phyloP scores from a whole-genome alignment of 2,797 vertebrate genomes.

The Rhabdomys pumilio region DNA sequence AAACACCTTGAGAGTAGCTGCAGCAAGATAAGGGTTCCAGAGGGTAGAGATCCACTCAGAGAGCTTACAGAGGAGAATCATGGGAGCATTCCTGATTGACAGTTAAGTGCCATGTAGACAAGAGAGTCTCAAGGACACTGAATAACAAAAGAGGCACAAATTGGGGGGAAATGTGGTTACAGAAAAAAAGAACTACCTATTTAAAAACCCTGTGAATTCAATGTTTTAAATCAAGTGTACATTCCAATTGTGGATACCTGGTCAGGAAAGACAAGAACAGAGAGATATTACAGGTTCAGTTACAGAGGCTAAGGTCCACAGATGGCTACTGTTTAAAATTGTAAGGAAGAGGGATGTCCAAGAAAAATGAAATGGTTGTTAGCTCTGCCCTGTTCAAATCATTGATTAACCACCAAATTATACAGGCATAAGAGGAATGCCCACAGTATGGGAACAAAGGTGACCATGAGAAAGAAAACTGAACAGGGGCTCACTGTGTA shows the following conservation, averaged over 20 bases:
- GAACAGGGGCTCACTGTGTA: neutral
- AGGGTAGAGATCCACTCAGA: neutral
- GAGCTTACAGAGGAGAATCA: neutral
- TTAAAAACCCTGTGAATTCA: neutral
- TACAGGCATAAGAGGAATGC: neutral
- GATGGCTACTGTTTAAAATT: neutral
- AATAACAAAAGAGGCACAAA: neutral
- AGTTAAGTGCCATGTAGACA: neutral
- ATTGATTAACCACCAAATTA: neutral
- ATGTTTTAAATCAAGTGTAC: neutral
- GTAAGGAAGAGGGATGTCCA: neutral
- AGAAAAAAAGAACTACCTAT: slow-evolving; percentile 12
- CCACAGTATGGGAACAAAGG: neutral
- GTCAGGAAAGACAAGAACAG: neutral
- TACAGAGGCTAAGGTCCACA: neutral
- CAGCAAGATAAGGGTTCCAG: neutral
- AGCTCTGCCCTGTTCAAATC: neutral
- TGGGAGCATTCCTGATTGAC: neutral
- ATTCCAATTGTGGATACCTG: neutral
- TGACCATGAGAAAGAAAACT: neutral
- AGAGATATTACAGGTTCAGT: neutral
- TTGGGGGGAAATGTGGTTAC: neutral
- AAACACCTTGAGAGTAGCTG: neutral
- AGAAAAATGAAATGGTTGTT: neutral
- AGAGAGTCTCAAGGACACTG: neutral